Base-by-base conservation (phyloP, 2,797 vertebrate species). In the Cyclopterus lumpus region DNA sequence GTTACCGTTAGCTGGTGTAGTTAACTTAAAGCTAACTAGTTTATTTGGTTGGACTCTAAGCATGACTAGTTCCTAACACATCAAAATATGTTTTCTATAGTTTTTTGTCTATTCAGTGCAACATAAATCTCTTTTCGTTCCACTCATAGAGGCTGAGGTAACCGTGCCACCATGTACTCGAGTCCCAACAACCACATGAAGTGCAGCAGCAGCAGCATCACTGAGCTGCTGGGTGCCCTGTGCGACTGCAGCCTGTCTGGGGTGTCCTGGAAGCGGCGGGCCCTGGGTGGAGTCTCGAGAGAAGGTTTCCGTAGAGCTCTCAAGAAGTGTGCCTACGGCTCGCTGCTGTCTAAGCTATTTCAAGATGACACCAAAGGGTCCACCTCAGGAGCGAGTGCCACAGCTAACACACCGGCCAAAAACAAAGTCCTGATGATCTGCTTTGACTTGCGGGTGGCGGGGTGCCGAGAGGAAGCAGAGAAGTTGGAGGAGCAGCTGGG, bases 391-490 rank as follows among this genome's bases (percentile, higher is more conserved):
- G 82, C 36, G 66, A 91, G 79, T 1, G 79, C 79, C 0, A 2
- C 81, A 26, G 78, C 93, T 1, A 93, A 75, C 36, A 95, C 96
- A 0, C 97, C 98, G 0, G 91, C 97, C 63, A 96, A 95, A 71
- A 99, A 97, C 92, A 97, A 94, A 92, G 89, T 99, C 69, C 90
- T 99, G 77, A 97, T 99, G 98, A 88, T 98, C 78, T 97, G 97
- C 59, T 99, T 99, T 76, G 96, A 98, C 87, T 70, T 99, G 78
- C 93, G 98, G 0, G 95, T 99, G 51, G 94, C 95, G 0, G 97
- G 97, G 14, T 93, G 95, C 34, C 81, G 91, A 16, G 93, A 95
- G 28, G 96, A 99, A 8, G 98, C 98, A 0, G 97, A 99, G 60
- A 94, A 93, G 28, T 78, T 99, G 88, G 98, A 99, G 91, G 94